Base-by-base conservation (phyloP, 2,113 vertebrate species). In the Siniperca chuatsi region DNA sequence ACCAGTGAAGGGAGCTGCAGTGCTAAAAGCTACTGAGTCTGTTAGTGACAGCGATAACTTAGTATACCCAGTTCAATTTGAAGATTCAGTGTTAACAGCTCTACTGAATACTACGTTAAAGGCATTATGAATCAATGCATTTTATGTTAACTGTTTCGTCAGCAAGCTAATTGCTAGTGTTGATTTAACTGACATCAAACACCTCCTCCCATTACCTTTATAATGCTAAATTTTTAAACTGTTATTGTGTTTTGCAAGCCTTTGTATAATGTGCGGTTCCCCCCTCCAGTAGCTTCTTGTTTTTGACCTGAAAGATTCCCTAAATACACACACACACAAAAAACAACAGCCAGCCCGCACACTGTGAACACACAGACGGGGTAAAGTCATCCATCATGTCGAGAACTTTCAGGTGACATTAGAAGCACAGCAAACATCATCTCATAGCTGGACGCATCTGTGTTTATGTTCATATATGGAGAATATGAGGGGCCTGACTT, bases 381-480 rank as follows among this genome's bases (percentile, higher is more conserved):
- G n/a, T 33, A 20, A 13, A 60, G 20, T 44, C n/a, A 75, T 33
- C 37, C n/a, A 20, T 48, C 25, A 50, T 13, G 15, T 10, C 13
- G 5, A n/a, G 15, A 33, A 8, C 8, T 75, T 75, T 44, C 15
- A 42, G 71, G 40, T 61, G 37, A 61, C 25, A 60, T 75, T 13
- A 23, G n/a, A 61, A 18, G 6, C 21, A 62, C 8, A 40, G 5
- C 23, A 61, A 46, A 48, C 57, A 46, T 21, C 15, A 16, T 73
- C 50, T 7, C 68, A 66, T 46, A 40, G 75, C 75, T 73, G 75
- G 68, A 73, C 40, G 40, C 82, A 37, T 79, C 64, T 75, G 77
- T 44, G 78, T 81, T 48, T 46, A 15, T 11, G 65, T 40, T 84
- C 82, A 67, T 77, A 65, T n/a, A 48, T 58, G 76, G 46, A 46